Evolutionary conservation across 2,113 vertebrate species (phyloP), one percentile per base, ranked within the genome.

Genomic region (Dicaeum eximium): DNA sequence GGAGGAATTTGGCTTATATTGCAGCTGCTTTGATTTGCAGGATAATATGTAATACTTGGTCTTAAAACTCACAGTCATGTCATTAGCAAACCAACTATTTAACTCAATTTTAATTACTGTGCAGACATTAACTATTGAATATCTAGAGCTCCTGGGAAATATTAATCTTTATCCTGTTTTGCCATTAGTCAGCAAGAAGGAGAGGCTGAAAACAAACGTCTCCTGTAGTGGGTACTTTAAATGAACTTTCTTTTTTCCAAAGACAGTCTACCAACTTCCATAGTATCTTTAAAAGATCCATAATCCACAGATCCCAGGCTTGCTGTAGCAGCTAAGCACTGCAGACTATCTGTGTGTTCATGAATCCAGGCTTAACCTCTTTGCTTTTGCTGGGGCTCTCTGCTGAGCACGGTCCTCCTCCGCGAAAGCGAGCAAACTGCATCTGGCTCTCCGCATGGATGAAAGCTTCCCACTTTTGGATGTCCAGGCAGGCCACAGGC

Each of bases 381-480:
- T 86, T 96, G 82, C 88, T 94, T 93, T 83, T 80, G 77, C 72
- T 67, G 90, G 79, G 85, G 67, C 88, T 80, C 50, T 87, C 35
- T 82, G 54, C 85, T 93, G 72, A 92, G 85, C 75, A 64, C 86
- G 5, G 67, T 92, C 40, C 60, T 90, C n/a, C 66, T 83, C 21
- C 0, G 4, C 2, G 0, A 78, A 86, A 88, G 72, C 3, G 0
- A 93, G 72, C 35, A 64, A 73, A 77, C 90, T 28, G 67, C 60
- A 21, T 37, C 90, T 75, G 64, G 57, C 69, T 74, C 44, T 86
- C 48, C 0, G 0, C 72, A 96, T 96, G 96, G 94, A 96, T 45
- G 95, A 94, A 92, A 92, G 48, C 75, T 61, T 21, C 88, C 93
- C 86, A 6, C 92, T 97, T 94, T 65, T 97, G 95, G 93, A 96